Conservation (phyloP, 2,113 vertebrate genomes). For the Monopterus albus region DNA sequence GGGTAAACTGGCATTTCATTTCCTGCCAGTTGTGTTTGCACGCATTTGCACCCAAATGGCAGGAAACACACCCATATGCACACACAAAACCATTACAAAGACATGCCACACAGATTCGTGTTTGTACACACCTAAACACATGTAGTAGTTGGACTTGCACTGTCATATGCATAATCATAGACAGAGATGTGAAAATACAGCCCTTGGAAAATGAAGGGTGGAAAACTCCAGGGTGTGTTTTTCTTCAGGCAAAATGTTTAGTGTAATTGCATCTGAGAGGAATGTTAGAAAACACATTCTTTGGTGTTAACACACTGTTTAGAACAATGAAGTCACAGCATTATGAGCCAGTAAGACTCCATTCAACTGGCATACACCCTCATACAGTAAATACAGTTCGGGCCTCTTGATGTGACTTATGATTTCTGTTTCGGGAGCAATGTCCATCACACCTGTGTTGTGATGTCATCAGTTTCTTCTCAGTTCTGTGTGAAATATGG, state of each 20-base stretch:
- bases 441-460: constrained; percentile 46
- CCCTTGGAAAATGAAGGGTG: constrained; percentile 45
- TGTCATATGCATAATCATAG: constrained; percentile 38
- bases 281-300: constrained; percentile 28
- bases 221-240: constrained; percentile 37
- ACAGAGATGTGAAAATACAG: constrained; percentile 37
- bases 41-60: constrained; percentile 1
- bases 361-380: background rate
- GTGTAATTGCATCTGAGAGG: constrained; percentile 29
- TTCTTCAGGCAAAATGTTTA: constrained; percentile 28
- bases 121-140: constrained; percentile 28
- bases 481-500: constrained; percentile 43
- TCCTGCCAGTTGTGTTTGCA: constrained; percentile 18
- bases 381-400: background rate
- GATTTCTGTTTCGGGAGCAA: constrained; percentile 32
- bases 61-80: background rate
- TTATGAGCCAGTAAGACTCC: constrained; percentile 27
- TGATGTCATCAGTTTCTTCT: constrained; percentile 52
- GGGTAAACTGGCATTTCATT: constrained; percentile 35
- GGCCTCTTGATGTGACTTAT: constrained; percentile 23
- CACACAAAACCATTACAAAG: background rate
- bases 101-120: constrained; percentile 1
- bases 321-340: constrained; percentile 28
- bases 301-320: constrained; percentile 16
- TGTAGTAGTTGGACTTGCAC: constrained; percentile 5